phyloP scores from a whole-genome alignment of 2,888 invertebrate genomes.

The Miltochrista miniata region DNA sequence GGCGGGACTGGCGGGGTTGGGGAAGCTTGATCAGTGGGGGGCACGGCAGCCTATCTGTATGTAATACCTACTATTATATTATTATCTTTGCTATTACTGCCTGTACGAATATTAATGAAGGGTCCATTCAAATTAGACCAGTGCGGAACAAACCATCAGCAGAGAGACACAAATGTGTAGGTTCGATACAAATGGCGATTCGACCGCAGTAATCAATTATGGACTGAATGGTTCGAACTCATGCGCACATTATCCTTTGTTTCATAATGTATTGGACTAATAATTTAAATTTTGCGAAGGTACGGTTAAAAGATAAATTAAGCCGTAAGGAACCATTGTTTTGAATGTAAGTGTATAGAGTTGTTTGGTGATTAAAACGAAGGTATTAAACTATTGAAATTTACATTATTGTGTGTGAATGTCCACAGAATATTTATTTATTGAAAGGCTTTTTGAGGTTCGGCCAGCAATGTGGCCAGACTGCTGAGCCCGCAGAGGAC shows the following conservation, averaged over 20 bases:
- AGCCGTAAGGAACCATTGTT: constrained; percentile 13
- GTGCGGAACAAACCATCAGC: constrained; percentile 36
- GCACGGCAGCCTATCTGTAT: too few relatives aligned
- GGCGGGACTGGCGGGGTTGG: too few relatives aligned
- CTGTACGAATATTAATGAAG: too few relatives aligned
- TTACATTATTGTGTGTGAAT: too few relatives aligned
- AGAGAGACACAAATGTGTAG: constrained; percentile 75
- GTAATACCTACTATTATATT: too few relatives aligned
- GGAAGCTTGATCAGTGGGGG: too few relatives aligned
- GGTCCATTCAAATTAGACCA: neutral
- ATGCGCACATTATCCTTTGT: constrained; percentile 51
- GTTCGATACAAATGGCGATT: constrained; percentile 77
- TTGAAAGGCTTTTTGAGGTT: too few relatives aligned
- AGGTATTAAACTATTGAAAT: too few relatives aligned
- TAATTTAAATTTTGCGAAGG: constrained; percentile 52
- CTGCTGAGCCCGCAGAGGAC: too few relatives aligned
- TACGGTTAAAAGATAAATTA: constrained; percentile 10
- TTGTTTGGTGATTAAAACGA: neutral
- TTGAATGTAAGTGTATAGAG: constrained; percentile 1
- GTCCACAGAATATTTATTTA: too few relatives aligned
- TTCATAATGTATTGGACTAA: constrained; percentile 54
- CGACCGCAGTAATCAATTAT: constrained; percentile 78
- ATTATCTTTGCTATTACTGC: too few relatives aligned
- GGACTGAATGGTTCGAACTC: constrained; percentile 65
- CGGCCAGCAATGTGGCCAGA: too few relatives aligned